Evolutionary conservation across 2,113 vertebrate species (phyloP).

Genomic region (Indicator maculatus): DNA sequence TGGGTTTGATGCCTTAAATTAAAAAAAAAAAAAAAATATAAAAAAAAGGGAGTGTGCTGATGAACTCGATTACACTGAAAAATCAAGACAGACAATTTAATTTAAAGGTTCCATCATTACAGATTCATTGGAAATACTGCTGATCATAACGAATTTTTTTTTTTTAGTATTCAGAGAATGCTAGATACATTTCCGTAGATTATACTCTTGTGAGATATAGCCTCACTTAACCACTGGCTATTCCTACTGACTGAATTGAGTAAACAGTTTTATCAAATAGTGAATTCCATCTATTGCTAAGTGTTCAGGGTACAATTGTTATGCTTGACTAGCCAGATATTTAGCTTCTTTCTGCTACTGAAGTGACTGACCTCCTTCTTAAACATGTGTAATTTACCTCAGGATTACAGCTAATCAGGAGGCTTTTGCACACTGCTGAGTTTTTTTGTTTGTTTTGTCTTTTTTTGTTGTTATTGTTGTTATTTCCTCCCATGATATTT

Average conservation of each 20-base stretch:
- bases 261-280: slow-evolving; percentile 36
- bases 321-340: slow-evolving; percentile 15
- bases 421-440: background rate
- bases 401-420: background rate
- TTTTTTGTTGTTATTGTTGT: background rate
- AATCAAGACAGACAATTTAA: slow-evolving; percentile 29
- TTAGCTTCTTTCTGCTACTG: background rate
- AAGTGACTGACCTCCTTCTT: slow-evolving; percentile 7
- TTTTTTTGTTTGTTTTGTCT: background rate
- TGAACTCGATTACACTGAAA: slow-evolving; percentile 21
- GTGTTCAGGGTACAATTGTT: slow-evolving; percentile 1
- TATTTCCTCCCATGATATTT: background rate
- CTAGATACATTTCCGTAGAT: slow-evolving; percentile 26
- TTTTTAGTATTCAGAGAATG: slow-evolving; percentile 6
- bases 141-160: slow-evolving; percentile 11
- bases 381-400: slow-evolving; percentile 16
- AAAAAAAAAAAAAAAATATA: background rate
- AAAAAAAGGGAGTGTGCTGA: background rate
- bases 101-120: background rate
- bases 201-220: slow-evolving; percentile 10
- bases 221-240: slow-evolving; percentile 16
- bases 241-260: background rate
- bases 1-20: background rate
- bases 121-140: slow-evolving; percentile 11
- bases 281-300: background rate